Evolutionary conservation across 1,140 invertebrate genomes (phyloP).

Genomic region (Cyclina sinensis): DNA sequence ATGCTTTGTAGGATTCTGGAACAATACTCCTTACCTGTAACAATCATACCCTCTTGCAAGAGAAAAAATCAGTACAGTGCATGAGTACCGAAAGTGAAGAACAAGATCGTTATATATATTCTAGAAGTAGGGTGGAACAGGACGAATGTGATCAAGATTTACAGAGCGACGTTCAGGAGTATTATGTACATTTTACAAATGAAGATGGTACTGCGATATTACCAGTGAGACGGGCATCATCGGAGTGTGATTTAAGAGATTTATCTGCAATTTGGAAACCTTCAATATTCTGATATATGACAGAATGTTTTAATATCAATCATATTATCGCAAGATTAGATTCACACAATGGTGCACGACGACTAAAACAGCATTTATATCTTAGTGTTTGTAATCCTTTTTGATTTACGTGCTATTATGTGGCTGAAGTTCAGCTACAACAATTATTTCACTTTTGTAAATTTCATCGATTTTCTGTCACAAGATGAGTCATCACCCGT

Average conservation of each 20-base stretch:
- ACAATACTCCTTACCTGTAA: too few species aligned
- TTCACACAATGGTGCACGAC: too few species aligned
- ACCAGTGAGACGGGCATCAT: neutral
- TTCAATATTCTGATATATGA: neutral
- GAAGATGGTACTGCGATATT: neutral
- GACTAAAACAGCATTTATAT: too few species aligned
- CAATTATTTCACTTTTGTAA: too few species aligned
- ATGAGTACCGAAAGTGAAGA: neutral
- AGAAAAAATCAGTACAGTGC: constrained; percentile 9
- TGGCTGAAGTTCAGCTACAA: too few species aligned
- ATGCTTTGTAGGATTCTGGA: too few species aligned
- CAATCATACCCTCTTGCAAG: neutral
- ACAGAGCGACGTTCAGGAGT: neutral
- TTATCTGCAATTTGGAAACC: neutral
- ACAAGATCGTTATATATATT: neutral
- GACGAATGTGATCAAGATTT: neutral
- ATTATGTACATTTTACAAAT: constrained; percentile 17
- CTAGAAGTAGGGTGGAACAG: neutral
- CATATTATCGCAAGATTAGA: too few species aligned
- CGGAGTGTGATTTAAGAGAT: neutral
- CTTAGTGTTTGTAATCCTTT: too few species aligned
- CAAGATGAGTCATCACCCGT: too few species aligned
- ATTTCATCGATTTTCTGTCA: too few species aligned
- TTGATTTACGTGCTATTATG: too few species aligned
- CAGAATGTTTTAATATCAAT: too few species aligned